These are phyloP conservation scores for Hoplias malabaricus DNA, from an alignment of 2,113 vertebrate species.

Conservation along the genomic window DNA sequence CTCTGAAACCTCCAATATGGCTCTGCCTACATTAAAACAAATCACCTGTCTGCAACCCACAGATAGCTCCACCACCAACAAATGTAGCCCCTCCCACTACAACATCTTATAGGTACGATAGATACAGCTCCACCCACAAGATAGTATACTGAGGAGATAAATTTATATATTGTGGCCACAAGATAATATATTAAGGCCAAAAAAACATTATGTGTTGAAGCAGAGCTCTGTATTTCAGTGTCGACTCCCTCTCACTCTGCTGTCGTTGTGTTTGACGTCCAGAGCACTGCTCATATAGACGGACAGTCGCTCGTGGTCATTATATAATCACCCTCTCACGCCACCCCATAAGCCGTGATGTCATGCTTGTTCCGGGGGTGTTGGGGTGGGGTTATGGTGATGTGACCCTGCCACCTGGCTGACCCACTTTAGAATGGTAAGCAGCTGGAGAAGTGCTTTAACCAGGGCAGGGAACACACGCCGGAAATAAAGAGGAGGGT, in stretches of 20 bases:
- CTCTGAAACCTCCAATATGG: too few species aligned
- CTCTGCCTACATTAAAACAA: too few species aligned
- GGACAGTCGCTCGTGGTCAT: background rate
- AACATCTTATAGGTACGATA: too few species aligned
- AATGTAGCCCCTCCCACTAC: too few species aligned
- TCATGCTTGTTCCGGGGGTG: background rate
- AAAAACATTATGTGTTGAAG: too few species aligned
- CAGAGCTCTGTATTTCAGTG: background rate
- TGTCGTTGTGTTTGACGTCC: background rate
- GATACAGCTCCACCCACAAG: too few species aligned
- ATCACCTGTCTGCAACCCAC: too few species aligned
- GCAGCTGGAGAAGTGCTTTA: background rate
- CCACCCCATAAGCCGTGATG: too few species aligned
- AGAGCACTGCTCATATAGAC: conserved; percentile 3
- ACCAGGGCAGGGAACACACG: background rate
- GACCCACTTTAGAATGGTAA: background rate
- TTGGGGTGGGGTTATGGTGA: conserved; percentile 4
- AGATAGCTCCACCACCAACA: too few species aligned
- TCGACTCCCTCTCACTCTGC: background rate
- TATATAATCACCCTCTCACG: background rate
- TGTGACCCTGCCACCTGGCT: background rate
- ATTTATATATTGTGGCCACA: too few species aligned
- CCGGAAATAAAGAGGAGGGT: background rate
- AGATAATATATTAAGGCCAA: too few species aligned
- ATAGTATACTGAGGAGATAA: too few species aligned